Evolutionary conservation across 2,113 vertebrate species (phyloP).

Genomic region (Notarius lentiginosus): DNA sequence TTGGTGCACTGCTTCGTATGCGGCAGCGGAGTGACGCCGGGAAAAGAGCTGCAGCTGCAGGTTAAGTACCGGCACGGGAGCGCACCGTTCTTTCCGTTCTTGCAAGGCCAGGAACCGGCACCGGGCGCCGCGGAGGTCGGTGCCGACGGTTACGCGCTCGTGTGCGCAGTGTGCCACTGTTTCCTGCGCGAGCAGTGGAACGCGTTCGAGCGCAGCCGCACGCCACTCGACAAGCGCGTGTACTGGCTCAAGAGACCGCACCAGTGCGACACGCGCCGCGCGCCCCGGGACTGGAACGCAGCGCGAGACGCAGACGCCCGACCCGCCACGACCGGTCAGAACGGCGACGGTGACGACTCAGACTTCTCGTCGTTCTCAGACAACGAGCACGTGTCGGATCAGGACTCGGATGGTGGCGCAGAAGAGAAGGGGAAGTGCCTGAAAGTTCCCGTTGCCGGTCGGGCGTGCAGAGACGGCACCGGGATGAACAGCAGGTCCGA

Average conservation of each 20-base stretch:
- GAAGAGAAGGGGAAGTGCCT: constrained; percentile 58
- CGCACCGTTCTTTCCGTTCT: constrained; percentile 86
- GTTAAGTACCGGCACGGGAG: constrained; percentile 76
- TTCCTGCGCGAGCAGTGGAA: constrained; percentile 94
- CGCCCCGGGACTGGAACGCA: constrained; percentile 82
- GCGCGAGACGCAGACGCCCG: constrained; percentile 75
- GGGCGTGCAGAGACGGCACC: constrained; percentile 61
- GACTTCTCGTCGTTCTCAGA: constrained; percentile 86
- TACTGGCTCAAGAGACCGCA: constrained; percentile 94
- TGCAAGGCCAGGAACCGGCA: constrained; percentile 92
- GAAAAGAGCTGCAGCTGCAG: constrained; percentile 82
- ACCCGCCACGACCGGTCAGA: constrained; percentile 65
- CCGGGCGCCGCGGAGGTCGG: constrained; percentile 84
- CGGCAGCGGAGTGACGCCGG: constrained; percentile 84
- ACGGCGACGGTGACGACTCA: constrained; percentile 70
- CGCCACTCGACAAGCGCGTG: constrained; percentile 93
- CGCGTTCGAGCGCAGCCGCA: constrained; percentile 89
- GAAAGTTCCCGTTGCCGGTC: constrained; percentile 49
- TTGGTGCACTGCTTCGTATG: constrained; percentile 88
- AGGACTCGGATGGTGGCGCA: constrained; percentile 66
- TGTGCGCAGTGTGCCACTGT: constrained; percentile 92
- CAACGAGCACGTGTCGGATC: constrained; percentile 73
- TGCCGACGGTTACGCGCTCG: constrained; percentile 82
- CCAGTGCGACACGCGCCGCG: constrained; percentile 80
- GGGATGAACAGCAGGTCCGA: constrained; percentile 73